phyloP scores from a whole-genome alignment of 1,140 invertebrate species.

The Lithobius niger region DNA sequence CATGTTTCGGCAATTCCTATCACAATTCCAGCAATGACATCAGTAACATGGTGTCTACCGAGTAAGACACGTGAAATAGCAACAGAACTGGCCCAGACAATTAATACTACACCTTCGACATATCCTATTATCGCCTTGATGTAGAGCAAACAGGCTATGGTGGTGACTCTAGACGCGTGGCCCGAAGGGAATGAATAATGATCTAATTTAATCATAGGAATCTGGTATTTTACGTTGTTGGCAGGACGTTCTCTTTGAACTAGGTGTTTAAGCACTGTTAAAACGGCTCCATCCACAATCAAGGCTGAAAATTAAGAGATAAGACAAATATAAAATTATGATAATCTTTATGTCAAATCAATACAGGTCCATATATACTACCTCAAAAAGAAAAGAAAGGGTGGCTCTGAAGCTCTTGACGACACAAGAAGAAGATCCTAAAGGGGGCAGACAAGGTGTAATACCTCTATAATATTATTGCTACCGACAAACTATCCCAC shows the following conservation, averaged over 20 bases:
- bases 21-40: conserved; percentile 58
- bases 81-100: conserved; percentile 60
- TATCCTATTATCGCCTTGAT: conserved; percentile 9
- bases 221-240: conserved; percentile 47
- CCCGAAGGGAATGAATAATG: conserved; percentile 94
- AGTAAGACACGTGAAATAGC: conserved; percentile 63
- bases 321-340: too few species aligned
- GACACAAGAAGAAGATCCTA: too few species aligned
- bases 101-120: conserved; percentile 34
- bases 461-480: too few species aligned
- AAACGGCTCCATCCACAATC: conserved; percentile 66
- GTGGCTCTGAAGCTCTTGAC: too few species aligned
- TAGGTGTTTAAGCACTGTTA: conserved; percentile 66
- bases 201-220: conserved; percentile 52
- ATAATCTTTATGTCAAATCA: too few species aligned
- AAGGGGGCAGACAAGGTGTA: too few species aligned
- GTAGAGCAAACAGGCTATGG: conserved; percentile 49
- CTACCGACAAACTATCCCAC: too few species aligned
- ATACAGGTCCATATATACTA: too few species aligned
- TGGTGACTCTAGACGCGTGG: conserved; percentile 69
- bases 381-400: too few species aligned
- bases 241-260: conserved; percentile 59
- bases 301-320: conserved; percentile 49
- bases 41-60: conserved; percentile 71
- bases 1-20: conserved; percentile 61